phyloP scores from a whole-genome alignment of 2,113 vertebrate species.

The Prunella fulvescens region DNA sequence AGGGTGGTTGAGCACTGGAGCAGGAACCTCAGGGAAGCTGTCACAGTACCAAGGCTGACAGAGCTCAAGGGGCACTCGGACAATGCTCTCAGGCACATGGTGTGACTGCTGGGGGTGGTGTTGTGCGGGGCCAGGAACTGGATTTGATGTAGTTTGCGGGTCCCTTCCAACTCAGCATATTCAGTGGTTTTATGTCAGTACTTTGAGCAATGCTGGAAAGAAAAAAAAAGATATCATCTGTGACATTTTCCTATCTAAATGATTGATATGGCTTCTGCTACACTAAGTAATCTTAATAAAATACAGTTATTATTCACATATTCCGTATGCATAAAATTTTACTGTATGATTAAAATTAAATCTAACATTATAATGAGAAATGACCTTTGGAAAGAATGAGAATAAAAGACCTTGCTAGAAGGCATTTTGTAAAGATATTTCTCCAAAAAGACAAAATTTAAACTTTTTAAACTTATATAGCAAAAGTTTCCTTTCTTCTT shows the following conservation, averaged over 20 bases:
- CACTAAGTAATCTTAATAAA: constrained; percentile 11
- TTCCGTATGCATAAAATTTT: background rate
- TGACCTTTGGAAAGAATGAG: background rate
- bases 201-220: background rate
- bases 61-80: accelerated
- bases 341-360: constrained; percentile 33
- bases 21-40: accelerated
- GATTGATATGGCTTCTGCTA: background rate
- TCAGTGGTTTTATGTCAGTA: background rate
- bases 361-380: constrained; percentile 4
- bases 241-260: background rate
- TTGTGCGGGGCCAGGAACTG: too few species aligned
- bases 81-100: accelerated
- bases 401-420: background rate
- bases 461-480: background rate
- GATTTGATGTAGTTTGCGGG: background rate
- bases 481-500: background rate
- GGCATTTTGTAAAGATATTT: background rate
- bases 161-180: background rate
- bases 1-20: background rate
- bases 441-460: background rate
- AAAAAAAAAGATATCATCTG: background rate
- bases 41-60: background rate
- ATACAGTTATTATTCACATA: constrained; percentile 10
- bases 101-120: background rate